Percentiles rank a stretch among this genome's conserved stretches.
Evolutionary conservation across 2,888 invertebrate species (phyloP).

Genomic region (Brachyptera putata): DNA sequence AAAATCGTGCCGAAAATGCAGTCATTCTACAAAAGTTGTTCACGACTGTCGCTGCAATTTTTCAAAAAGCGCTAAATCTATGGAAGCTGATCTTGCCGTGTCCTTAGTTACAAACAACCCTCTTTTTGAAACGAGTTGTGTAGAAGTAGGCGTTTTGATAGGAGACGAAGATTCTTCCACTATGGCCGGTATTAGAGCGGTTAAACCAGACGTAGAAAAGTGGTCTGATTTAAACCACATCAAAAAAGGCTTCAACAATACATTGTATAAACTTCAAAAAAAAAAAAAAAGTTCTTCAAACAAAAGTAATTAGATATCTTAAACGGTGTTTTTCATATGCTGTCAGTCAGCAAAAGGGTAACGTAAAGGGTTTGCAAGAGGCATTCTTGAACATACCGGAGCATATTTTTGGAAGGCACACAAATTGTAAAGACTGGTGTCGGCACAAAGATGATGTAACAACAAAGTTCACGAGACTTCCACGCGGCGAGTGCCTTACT

Average conservation of each 20-base stretch:
- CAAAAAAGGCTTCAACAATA: not conserved
- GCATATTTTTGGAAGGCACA: conserved; percentile 26
- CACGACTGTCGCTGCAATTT: conserved; percentile 38
- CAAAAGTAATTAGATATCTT: not conserved
- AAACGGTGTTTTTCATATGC: not conserved
- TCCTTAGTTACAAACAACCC: conserved; percentile 32
- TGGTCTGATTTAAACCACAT: conserved; percentile 9
- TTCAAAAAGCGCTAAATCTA: conserved; percentile 38
- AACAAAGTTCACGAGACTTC: too few species aligned
- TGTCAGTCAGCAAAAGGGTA: conserved; percentile 13
- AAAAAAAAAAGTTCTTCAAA: not conserved
- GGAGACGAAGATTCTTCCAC: conserved; percentile 37
- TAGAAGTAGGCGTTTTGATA: conserved; percentile 32
- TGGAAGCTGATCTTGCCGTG: conserved; percentile 37
- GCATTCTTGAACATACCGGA: conserved; percentile 28
- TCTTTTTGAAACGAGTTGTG: conserved; percentile 33
- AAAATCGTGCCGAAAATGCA: conserved; percentile 35
- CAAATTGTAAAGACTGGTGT: too few species aligned
- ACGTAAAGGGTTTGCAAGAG: conserved; percentile 1
- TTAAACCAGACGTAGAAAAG: not conserved
- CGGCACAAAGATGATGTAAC: too few species aligned
- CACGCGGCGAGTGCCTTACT: too few species aligned
- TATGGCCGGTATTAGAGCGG: conserved; percentile 30
- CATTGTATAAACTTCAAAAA: not conserved
- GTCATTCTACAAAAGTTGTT: conserved; percentile 32